Evolutionary conservation across 2,888 invertebrate genomes (phyloP), one percentile per base, ranked within the genome.

Genomic region (Synergus itoensis): DNA sequence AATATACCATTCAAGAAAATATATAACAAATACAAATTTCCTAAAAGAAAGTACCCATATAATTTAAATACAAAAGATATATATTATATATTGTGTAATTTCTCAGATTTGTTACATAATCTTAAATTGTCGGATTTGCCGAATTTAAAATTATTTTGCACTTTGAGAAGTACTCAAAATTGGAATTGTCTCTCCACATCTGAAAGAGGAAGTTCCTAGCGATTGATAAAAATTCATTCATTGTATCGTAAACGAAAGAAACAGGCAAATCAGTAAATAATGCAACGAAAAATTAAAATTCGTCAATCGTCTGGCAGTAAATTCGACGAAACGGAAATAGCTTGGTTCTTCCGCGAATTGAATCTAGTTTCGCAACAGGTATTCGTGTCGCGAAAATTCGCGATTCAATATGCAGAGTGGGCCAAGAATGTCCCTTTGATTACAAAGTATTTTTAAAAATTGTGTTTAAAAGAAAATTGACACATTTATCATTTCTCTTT

Each of bases 311-410:
- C 45, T 45, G 45, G 16, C 48, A 73, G 73, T 48, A 53, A 48
- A 45, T 73, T 73, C 73, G 73, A 53, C 48, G 53, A 53, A 73
- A 73, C 73, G 73, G 73, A 73, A 73, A 73, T 73, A 73, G 48
- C 73, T 73, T 28, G 73, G 28, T 53, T 48, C 48, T 73, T 73
- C 62, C 62, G 62, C 62, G 62, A 62, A 62, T 62, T 28, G 62
- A 62, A 62, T 62, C 62, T 62, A 62, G 67, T 73, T 73, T 73
- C 73, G 73, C 73, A 48, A 73, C 73, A 73, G 28, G 73, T 36
- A 73, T 73, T 48, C 36, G n/a, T 73, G 73, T 73, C 48, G 73
- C 73, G 36, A 73, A 73, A 73, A 73, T 73, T 11, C 73, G 36
- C 73, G 53, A 16, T 43, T 43, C 43, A 43, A 43, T 43, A 43